Evolutionary conservation across 2,113 vertebrate genomes (phyloP).

Genomic region (Daubentonia madagascariensis): DNA sequence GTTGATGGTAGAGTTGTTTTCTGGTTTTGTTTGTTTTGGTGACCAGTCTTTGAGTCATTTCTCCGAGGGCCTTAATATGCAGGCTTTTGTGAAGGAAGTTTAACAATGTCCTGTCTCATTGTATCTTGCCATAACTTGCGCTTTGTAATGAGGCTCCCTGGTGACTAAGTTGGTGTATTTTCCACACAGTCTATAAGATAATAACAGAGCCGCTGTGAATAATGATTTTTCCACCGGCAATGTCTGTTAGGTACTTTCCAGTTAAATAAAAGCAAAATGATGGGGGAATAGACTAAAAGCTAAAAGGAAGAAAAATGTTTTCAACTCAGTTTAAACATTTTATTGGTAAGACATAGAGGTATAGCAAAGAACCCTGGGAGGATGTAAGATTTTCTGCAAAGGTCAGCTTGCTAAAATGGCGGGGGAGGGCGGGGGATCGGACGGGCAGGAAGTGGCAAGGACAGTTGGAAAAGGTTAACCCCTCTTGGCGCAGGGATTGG

Average conservation of each 20-base stretch:
- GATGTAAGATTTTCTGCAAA: background rate
- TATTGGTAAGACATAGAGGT: background rate
- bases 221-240: background rate
- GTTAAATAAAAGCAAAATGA: conserved; percentile 24
- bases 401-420: background rate
- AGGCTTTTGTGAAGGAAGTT: background rate
- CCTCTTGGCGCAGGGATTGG: background rate
- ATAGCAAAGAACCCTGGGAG: background rate
- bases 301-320: conserved; percentile 22
- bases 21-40: background rate
- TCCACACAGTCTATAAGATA: background rate
- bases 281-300: background rate
- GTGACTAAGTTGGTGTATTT: conserved; percentile 26
- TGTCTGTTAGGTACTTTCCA: background rate
- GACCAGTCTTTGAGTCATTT: background rate
- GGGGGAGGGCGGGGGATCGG: rapidly evolving
- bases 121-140: background rate
- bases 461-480: background rate
- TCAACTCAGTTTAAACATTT: conserved; percentile 28
- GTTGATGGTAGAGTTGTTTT: background rate
- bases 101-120: background rate
- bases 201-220: background rate
- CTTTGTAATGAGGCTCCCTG: background rate
- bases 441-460: background rate
- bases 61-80: background rate